Evolutionary conservation across 2,888 invertebrate genomes (phyloP).

Genomic region (Tachystola acroxantha): DNA sequence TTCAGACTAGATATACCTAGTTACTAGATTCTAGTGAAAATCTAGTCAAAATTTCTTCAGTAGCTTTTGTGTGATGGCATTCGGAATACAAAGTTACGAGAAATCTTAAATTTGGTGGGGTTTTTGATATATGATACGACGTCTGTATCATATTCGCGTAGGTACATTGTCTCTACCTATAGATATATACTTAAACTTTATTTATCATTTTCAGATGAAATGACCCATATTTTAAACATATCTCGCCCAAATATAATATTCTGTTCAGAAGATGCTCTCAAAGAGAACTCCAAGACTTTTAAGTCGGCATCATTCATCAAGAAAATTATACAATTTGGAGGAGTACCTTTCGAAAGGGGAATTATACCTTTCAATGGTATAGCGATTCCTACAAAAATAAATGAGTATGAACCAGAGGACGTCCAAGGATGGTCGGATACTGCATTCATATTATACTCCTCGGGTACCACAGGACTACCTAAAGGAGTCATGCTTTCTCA

Average conservation of each 20-base stretch:
- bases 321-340: conserved; percentile 80
- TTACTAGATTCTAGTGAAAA: too few species aligned
- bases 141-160: too few species aligned
- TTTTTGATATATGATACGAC: too few species aligned
- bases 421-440: conserved; percentile 23
- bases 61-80: too few species aligned
- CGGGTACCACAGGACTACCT: conserved; percentile 87
- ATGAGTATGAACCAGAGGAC: conserved; percentile 18
- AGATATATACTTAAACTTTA: too few species aligned
- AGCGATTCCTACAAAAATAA: conserved; percentile 40
- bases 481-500: conserved; percentile 87
- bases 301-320: conserved; percentile 36
- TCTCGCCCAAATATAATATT: conserved; percentile 82
- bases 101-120: too few species aligned
- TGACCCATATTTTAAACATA: conserved; percentile 79
- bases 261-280: conserved; percentile 64
- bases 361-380: conserved; percentile 47
- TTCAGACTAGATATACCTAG: too few species aligned
- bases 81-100: too few species aligned
- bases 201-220: conserved; percentile 47
- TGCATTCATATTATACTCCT: conserved; percentile 75
- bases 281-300: conserved; percentile 28
- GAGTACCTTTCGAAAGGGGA: conserved; percentile 47
- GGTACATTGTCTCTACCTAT: too few species aligned
- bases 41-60: too few species aligned